A percentile compares a stretch with the other conserved stretches of the same genome.
phyloP scores from a whole-genome alignment of 2,888 invertebrate genomes.

The Caenorhabditis afra region DNA sequence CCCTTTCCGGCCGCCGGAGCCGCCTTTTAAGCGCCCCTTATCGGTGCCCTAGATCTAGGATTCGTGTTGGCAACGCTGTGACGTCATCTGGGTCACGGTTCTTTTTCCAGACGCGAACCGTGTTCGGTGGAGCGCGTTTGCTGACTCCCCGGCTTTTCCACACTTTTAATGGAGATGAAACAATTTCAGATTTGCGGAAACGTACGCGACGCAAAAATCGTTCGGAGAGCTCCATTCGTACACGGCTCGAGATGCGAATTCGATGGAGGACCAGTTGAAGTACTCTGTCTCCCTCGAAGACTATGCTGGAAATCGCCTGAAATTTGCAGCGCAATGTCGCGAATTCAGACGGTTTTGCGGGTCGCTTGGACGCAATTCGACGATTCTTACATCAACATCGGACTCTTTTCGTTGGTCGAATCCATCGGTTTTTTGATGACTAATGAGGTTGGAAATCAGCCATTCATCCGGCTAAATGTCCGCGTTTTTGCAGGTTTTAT shows the following conservation, averaged over 20 bases:
- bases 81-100: too few relatives aligned
- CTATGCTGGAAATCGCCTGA: too few relatives aligned
- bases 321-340: slow-evolving; percentile 55
- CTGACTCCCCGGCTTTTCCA: too few relatives aligned
- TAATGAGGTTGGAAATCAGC: slow-evolving; percentile 18
- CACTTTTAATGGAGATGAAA: too few relatives aligned
- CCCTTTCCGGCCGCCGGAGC: too few relatives aligned
- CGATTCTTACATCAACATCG: slow-evolving; percentile 67
- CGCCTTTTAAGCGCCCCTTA: too few relatives aligned
- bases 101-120: too few relatives aligned
- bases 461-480: too few relatives aligned
- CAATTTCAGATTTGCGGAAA: slow-evolving; percentile 69
- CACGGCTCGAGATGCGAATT: slow-evolving; percentile 54
- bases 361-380: slow-evolving; percentile 75
- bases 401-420: slow-evolving; percentile 71
- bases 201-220: slow-evolving; percentile 57
- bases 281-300: slow-evolving; percentile 16
- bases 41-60: too few relatives aligned
- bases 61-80: too few relatives aligned
- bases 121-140: too few relatives aligned
- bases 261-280: slow-evolving; percentile 54
- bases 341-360: slow-evolving; percentile 67
- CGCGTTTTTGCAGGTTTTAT: slow-evolving; percentile 25
- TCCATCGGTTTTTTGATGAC: slow-evolving; percentile 64
- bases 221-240: slow-evolving; percentile 53